These are phyloP conservation scores for Platycheirus albimanus DNA, from an alignment of 2,888 invertebrate species.

Conservation along the genomic window DNA sequence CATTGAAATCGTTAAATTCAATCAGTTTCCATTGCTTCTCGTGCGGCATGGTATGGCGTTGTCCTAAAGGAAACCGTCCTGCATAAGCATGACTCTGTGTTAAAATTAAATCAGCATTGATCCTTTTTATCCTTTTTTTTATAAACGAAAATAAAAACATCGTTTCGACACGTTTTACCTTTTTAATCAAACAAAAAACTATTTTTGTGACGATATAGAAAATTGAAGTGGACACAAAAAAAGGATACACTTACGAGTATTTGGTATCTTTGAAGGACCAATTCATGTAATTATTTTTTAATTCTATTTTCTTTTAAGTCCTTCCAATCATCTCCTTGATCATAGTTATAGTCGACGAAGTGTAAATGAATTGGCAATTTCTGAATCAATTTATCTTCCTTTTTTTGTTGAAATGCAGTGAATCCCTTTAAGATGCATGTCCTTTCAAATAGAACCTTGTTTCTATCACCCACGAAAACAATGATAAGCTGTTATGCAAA, in stretches of 20 bases:
- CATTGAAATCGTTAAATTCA: constrained; percentile 41
- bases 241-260: no score
- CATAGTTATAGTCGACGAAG: constrained; percentile 25
- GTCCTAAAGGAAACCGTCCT: neutral
- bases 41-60: neutral
- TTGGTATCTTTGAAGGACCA: neutral
- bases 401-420: neutral
- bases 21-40: neutral
- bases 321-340: constrained; percentile 1
- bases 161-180: no score
- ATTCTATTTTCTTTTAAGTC: neutral
- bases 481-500: constrained; percentile 46
- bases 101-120: constrained; percentile 17
- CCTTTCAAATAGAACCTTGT: neutral
- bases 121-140: neutral
- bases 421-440: constrained; percentile 25
- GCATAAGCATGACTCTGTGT: constrained; percentile 1
- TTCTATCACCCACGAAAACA: constrained; percentile 33
- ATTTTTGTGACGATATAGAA: neutral
- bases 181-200: neutral
- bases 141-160: neutral
- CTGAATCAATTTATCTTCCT: constrained; percentile 45
- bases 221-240: no score
- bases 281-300: constrained; percentile 3
- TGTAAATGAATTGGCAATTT: constrained; percentile 4